Percentiles rank a stretch among this genome's conserved stretches.
Conservation (phyloP, 2,888 invertebrate species). For the Drosophila meridionalis region DNA sequence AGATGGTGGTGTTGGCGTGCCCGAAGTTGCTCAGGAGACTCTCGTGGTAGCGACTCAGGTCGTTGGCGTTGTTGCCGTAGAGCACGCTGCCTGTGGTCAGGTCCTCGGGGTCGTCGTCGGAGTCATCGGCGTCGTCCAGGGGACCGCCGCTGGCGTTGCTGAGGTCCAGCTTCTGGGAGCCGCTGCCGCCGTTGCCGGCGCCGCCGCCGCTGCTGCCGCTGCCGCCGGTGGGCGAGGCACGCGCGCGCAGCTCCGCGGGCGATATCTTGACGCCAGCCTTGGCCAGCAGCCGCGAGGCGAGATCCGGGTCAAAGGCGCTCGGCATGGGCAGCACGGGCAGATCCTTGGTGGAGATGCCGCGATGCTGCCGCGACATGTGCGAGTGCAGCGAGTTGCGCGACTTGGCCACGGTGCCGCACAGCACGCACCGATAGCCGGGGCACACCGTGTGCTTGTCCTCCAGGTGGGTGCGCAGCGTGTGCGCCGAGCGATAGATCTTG, state of each 20-base stretch:
- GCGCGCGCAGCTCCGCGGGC: constrained; percentile 92
- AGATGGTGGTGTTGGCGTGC: constrained; percentile 88
- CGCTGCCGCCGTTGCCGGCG: constrained; percentile 56
- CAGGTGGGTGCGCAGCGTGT: constrained; percentile 95
- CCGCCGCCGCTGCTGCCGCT: constrained; percentile 85
- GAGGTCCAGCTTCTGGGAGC: constrained; percentile 88
- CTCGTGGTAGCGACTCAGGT: constrained; percentile 83
- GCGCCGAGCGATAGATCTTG: constrained; percentile 96
- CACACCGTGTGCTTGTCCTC: constrained; percentile 97
- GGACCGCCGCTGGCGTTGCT: constrained; percentile 88
- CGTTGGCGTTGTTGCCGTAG: constrained; percentile 74
- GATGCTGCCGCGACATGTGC: constrained; percentile 96
- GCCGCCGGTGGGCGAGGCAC: constrained; percentile 93
- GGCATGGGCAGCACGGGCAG: constrained; percentile 97
- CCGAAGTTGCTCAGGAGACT: constrained; percentile 84
- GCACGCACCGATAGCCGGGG: constrained; percentile 95
- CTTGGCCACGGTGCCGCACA: constrained; percentile 97
- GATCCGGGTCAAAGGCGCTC: constrained; percentile 94
- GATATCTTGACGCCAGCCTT: constrained; percentile 95
- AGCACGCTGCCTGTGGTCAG: constrained; percentile 87
- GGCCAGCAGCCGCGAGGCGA: constrained; percentile 93
- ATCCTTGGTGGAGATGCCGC: constrained; percentile 97
- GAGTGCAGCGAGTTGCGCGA: constrained; percentile 96
- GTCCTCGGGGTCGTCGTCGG: constrained; percentile 91
- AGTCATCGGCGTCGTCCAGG: constrained; percentile 89